Evolutionary conservation across 2,113 vertebrate genomes (phyloP), one percentile per base, ranked within the genome.

Genomic region (Sylvilagus bachmani): DNA sequence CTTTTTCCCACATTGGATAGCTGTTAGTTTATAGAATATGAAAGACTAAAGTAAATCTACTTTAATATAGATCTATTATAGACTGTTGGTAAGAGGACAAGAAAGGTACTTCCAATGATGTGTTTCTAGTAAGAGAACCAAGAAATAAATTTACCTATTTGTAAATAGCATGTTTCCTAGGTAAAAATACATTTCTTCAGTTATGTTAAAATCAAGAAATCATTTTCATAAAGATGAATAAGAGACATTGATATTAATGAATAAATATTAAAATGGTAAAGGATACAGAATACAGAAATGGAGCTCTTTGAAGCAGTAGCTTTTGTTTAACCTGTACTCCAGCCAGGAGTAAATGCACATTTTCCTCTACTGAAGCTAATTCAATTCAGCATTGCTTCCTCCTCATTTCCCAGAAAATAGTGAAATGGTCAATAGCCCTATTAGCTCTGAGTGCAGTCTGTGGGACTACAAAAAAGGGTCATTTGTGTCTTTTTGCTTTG

Each of bases 131-230:
- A 75, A 94, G 10, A 49, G 5, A 89, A 21, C 19, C 29, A 81
- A 91, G 25, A 80, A n/a, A 67, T 44, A 64, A 17, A 66, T 77
- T 33, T 22, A 64, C 3, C 31, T 90, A 8, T 79, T 84, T 62
- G 74, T 44, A 49, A 75, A 64, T 81, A 73, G 0, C 33, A 11
- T 75, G 0, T 77, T 95, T 92, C 38, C 31, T 88, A 58, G n/a
- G 2, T 70, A 84, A 86, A 93, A 78, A 36, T 89, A 17, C 19
- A 69, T 91, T 91, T 83, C 10, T 66, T 94, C 53, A 91, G 58
- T 51, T 84, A 70, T 49, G 24, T 67, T 49, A 70, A 90, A 89
- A 33, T 81, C 36, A 89, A 21, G 58, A 91, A 79, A 58, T 64
- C 13, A 51, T 87, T 61, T 19, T 66, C 31, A 29, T 58, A 84